Conservation (phyloP, 2,797 vertebrate species). For the Hydrophis major region DNA sequence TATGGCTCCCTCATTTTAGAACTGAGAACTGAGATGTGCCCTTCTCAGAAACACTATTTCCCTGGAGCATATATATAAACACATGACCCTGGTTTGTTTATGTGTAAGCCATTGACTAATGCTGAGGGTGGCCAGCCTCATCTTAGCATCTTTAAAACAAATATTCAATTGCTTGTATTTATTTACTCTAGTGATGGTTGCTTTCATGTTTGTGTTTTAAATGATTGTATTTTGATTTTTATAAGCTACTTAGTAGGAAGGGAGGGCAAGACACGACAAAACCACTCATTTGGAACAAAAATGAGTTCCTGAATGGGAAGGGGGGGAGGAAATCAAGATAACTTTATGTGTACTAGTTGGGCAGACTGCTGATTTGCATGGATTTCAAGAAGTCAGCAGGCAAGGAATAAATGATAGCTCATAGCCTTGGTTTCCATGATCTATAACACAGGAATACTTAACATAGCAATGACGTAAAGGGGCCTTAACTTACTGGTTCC, state of each 20-base stretch:
- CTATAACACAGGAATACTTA: conserved; percentile 6
- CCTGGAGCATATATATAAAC: background rate
- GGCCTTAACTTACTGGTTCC: background rate
- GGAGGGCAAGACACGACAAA: background rate
- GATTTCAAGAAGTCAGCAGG: conserved; percentile 8
- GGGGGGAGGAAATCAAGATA: background rate
- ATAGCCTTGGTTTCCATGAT: conserved; percentile 14
- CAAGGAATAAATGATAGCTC: conserved; percentile 9
- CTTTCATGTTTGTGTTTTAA: background rate
- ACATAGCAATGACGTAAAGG: conserved; percentile 12
- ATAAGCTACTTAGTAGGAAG: background rate
- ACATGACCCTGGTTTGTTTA: background rate
- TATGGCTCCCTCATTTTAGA: background rate
- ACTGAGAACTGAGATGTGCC: too few relatives aligned
- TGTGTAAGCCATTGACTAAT: background rate
- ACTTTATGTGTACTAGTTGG: background rate
- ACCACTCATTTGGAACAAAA: background rate
- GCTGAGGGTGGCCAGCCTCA: background rate
- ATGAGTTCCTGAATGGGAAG: background rate
- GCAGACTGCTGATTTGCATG: background rate
- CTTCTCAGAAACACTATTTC: background rate
- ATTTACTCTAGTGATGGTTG: background rate
- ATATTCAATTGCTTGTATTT: background rate
- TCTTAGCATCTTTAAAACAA: background rate
- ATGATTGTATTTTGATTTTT: background rate